Base-by-base conservation (phyloP, 1,140 invertebrate genomes). In the Penaeus chinensis region DNA sequence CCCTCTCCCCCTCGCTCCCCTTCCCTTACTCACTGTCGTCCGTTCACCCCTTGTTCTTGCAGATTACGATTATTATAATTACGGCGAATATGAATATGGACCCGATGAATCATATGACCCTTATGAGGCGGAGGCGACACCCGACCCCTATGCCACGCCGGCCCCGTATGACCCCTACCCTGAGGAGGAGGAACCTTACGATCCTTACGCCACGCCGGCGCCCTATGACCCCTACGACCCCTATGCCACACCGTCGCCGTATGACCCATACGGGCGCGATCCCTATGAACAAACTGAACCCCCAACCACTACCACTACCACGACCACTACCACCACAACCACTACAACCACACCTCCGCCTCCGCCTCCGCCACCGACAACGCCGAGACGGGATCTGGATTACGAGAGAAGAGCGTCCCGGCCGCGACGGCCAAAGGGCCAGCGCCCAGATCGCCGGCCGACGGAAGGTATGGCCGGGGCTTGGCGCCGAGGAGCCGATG, bases 281-380 rank as follows among this genome's bases (percentile, higher is more conserved):
- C 84, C 65, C 65, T 63, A 84, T 54, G 74, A 61, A 10, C 7
- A 82, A 42, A 77, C 82, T 74, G 62, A 62, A 42, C 54, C 76
- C n/a, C 60, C 65, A 62, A 82, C 71, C 69, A 85, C 87, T 63
- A 66, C 82, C 61, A 89, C 84, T 32, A 88, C 87, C 42, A 88
- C 89, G 22, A 83, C 89, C n/a, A 86, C 87, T 62, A 61, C 66
- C 37, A 85, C 85, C 69, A 74, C 85, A 7, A 87, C 89, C 19
- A 84, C 89, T 5, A 78, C 89, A 18, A 77, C 89, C 11, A 90
- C 89, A 61, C 66, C 89, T n/a, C 37, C 85, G 11, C 74, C 89
- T n/a, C 37, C 85, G 11, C 74, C 82, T 27, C 42, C 87, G 19
- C 74, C 61, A 32, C 60, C 87, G 13, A 47, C 18, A 27, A 19